Percentiles rank a stretch among this genome's conserved stretches.
Conservation (phyloP, 53 echinoderm and acorn worm genomes). For the Luidia sarsii region DNA sequence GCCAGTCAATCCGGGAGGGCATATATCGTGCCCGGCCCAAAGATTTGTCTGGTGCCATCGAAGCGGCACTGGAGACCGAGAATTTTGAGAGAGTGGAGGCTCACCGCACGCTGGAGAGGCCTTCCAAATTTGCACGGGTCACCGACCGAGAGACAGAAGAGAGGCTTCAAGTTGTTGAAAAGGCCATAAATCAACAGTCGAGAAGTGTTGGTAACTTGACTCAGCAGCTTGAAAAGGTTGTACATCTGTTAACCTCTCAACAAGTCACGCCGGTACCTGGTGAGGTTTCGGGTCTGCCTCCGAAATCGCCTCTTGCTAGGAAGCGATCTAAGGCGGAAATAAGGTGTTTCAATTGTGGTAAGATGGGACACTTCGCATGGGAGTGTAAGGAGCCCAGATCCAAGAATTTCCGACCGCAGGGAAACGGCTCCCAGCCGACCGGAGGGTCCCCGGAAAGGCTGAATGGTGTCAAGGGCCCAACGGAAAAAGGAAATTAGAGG, state of each 20-base stretch:
- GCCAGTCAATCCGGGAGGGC: not conserved
- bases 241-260: no score
- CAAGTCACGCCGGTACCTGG: no score
- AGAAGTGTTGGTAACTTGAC: no score
- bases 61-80: not conserved
- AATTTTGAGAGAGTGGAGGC: not conserved
- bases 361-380: not conserved
- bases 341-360: not conserved
- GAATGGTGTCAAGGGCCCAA: not conserved
- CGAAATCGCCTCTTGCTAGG: no score
- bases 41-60: not conserved
- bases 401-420: not conserved
- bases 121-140: no score
- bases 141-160: no score
- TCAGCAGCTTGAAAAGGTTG: no score
- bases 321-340: no score
- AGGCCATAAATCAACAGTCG: no score
- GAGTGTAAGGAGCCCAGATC: not conserved
- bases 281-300: no score
- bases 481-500: no score
- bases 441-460: not conserved
- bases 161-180: no score
- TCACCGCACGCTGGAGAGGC: not conserved
- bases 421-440: not conserved
- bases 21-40: not conserved